Evolutionary conservation across 2,888 invertebrate species (phyloP).

Genomic region (Tetranychus piercei): DNA sequence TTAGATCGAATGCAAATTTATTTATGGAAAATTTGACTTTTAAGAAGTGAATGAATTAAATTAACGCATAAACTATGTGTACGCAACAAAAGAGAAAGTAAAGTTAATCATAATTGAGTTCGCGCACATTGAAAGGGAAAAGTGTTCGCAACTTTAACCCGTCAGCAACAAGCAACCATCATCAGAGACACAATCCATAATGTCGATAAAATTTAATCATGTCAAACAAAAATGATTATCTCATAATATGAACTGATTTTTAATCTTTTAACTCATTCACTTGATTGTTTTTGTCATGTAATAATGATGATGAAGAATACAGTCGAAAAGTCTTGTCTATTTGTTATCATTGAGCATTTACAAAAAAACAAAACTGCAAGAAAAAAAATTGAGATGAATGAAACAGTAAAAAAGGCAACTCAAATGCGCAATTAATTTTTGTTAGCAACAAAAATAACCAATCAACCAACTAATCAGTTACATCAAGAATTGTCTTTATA

Average conservation of each 20-base stretch:
- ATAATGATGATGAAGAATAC: too few species aligned
- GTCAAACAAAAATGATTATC: background rate
- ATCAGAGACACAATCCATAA: background rate
- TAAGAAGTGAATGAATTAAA: background rate
- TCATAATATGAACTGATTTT: background rate
- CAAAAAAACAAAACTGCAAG: too few species aligned
- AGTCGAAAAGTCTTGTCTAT: too few species aligned
- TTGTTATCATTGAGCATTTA: too few species aligned
- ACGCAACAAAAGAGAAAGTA: background rate
- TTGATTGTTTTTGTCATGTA: background rate
- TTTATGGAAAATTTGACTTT: constrained; percentile 1
- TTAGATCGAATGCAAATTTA: constrained; percentile 10
- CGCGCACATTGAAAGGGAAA: too few species aligned
- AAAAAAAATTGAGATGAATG: too few species aligned
- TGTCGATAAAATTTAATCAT: background rate
- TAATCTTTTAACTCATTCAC: background rate
- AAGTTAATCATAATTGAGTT: background rate
- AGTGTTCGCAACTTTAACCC: too few species aligned
- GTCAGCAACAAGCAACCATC: background rate
- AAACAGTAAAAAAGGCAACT: too few species aligned
- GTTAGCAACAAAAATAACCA: too few species aligned
- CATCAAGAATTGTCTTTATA: too few species aligned
- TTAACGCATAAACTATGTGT: background rate
- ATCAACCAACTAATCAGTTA: too few species aligned
- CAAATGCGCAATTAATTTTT: too few species aligned